Conservation (phyloP, 2,113 vertebrate species). For the Pao palembangensis region DNA sequence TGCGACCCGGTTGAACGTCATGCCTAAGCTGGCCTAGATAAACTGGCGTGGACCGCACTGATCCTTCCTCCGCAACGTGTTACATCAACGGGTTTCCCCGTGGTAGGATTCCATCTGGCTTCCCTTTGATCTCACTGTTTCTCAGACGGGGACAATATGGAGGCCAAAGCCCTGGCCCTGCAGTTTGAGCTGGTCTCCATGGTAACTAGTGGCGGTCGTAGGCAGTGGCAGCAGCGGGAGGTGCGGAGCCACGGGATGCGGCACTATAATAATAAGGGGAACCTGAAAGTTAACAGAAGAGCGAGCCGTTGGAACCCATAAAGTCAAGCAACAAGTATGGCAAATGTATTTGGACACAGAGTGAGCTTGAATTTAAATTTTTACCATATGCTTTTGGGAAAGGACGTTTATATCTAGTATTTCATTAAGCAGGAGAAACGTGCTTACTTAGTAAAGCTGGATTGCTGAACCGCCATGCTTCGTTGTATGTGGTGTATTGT, state of each 20-base stretch:
- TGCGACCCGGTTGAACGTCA: conserved; percentile 43
- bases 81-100: conserved; percentile 52
- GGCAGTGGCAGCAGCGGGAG: conserved; percentile 99
- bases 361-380: not conserved
- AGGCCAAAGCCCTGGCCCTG: conserved; percentile 92
- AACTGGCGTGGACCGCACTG: conserved; percentile 46
- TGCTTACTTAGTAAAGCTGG: conserved; percentile 99
- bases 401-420: not conserved
- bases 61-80: conserved; percentile 56
- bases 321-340: conserved; percentile 78
- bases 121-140: conserved; percentile 75
- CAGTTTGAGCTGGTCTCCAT: conserved; percentile 96
- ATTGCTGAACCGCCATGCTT: conserved; percentile 99
- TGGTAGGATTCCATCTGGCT: conserved; percentile 63
- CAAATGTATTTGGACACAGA: conserved; percentile 13
- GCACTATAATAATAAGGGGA: conserved; percentile 99
- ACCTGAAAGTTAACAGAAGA: conserved; percentile 99
- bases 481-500: conserved; percentile 98
- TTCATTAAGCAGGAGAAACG: not conserved
- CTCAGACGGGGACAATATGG: conserved; percentile 98
- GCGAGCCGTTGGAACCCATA: conserved; percentile 94
- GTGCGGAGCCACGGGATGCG: conserved; percentile 98
- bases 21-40: conserved; percentile 42
- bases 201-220: conserved; percentile 99
- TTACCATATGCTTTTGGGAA: too few relatives aligned